These are phyloP conservation scores for Myiozetetes cayanensis DNA, from an alignment of 2,113 vertebrate species.

Conservation along the genomic window DNA sequence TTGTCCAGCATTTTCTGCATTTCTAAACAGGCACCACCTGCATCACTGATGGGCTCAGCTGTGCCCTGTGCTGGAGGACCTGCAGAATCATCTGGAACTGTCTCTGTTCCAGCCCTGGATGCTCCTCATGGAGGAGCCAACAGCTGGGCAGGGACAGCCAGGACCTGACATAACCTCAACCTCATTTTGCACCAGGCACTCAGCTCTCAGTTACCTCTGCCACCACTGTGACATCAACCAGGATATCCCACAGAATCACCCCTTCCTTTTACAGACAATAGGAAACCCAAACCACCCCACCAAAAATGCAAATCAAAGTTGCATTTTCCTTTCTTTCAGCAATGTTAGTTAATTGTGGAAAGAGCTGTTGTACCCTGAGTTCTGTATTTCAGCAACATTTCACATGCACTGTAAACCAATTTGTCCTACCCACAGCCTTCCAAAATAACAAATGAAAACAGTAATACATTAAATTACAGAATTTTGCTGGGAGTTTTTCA, in stretches of 20 bases:
- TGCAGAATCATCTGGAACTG: neutral
- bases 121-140: neutral
- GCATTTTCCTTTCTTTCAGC: neutral
- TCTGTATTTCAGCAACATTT: neutral
- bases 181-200: rapidly evolving
- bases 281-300: neutral
- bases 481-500: neutral
- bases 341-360: neutral
- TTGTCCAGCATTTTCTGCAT: neutral
- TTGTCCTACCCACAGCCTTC: neutral
- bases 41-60: rapidly evolving
- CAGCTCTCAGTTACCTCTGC: rapidly evolving
- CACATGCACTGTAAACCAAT: rapidly evolving
- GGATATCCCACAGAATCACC: neutral
- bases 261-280: neutral
- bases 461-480: neutral
- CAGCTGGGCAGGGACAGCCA: neutral
- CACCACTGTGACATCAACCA: rapidly evolving
- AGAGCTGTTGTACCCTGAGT: neutral
- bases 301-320: neutral
- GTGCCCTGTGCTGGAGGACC: neutral
- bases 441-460: neutral
- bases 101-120: neutral
- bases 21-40: neutral
- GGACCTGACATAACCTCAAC: neutral